Base-by-base conservation (phyloP, 2,113 vertebrate species). In the Pipa parva region DNA sequence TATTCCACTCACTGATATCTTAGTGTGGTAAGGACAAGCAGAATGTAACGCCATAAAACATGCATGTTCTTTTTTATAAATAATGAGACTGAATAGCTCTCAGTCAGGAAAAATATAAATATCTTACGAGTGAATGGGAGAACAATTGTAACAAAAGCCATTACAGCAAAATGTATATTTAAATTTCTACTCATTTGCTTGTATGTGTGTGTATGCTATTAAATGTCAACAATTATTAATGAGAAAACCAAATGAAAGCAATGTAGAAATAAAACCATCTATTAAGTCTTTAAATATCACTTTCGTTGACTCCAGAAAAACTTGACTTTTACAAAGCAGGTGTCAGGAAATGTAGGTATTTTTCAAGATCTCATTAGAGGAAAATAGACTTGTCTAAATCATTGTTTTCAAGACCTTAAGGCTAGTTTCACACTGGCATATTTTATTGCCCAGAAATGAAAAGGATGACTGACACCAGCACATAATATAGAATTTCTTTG, bases 211-310 rank as follows among this genome's bases (percentile, higher is more conserved):
- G 46, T 49, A 13, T 22, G 21, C 7, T 20, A 49, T 24, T 49
- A 49, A 49, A 49, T 49, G 46, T 13, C 46, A 49, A 49, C 46
- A 13, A 8, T 49, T 49, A 49, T 49, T 49, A 49, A 49, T 20
- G 18, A 22, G 46, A 1, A 49, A 20, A 49, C 22, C 18, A 49
- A 24, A 20, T 49, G 18, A 49, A 22, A 22, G 46, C 46, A 49
- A 24, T 4, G 9, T 20, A 49, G 21, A 49, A 49, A 49, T 49
- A 49, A 49, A 22, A 8, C 15, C 7, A 24, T 49, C 8, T 49
- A 24, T 24, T 21, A 49, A 46, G 21, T 49, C 46, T 49, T 49
- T 49, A 49, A 49, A 49, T 49, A 49, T 22, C 46, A 11, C 21
- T 12, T 49, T 2, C 9, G 21, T 20, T 49, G 46, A 49, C 46